Conservation (phyloP, 2,888 invertebrate species). For the Seira ritae region DNA sequence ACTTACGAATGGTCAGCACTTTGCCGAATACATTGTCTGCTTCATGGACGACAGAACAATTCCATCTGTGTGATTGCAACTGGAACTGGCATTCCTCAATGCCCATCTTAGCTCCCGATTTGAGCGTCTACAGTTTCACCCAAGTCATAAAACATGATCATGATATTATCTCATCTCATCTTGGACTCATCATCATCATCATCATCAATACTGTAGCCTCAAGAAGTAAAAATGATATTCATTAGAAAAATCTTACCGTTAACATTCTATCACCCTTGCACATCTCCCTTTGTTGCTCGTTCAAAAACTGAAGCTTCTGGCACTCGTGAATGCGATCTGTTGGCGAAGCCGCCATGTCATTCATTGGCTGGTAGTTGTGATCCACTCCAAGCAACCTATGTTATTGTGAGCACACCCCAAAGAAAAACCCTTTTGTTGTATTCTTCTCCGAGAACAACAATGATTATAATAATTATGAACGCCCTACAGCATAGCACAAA, state of each 20-base stretch:
- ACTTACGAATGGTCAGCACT: slow-evolving; percentile 89
- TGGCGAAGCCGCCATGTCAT: slow-evolving; percentile 69
- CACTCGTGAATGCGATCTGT: slow-evolving; percentile 78
- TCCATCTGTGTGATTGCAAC: slow-evolving; percentile 91
- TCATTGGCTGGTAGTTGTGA: slow-evolving; percentile 66
- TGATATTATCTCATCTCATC: background rate
- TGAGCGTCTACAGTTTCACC: slow-evolving; percentile 81
- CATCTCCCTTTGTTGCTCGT: slow-evolving; percentile 83
- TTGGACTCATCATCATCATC: background rate
- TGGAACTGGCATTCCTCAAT: slow-evolving; percentile 93
- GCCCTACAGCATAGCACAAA: background rate
- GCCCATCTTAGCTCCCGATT: slow-evolving; percentile 88
- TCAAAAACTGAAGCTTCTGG: slow-evolving; percentile 83
- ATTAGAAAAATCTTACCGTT: slow-evolving; percentile 78
- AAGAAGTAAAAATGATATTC: background rate
- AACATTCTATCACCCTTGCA: slow-evolving; percentile 85
- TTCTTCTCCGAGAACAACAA: background rate
- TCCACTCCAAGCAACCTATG: slow-evolving; percentile 72
- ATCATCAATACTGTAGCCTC: background rate
- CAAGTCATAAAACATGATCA: background rate
- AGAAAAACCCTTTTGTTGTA: background rate
- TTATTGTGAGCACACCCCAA: background rate
- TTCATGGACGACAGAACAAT: slow-evolving; percentile 88
- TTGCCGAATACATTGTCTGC: slow-evolving; percentile 89
- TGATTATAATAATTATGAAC: background rate